Percentiles rank a stretch among this genome's conserved stretches.
These are phyloP conservation scores for Crepidodera aurea DNA, from an alignment of 2,888 invertebrate genomes.

Conservation along the genomic window DNA sequence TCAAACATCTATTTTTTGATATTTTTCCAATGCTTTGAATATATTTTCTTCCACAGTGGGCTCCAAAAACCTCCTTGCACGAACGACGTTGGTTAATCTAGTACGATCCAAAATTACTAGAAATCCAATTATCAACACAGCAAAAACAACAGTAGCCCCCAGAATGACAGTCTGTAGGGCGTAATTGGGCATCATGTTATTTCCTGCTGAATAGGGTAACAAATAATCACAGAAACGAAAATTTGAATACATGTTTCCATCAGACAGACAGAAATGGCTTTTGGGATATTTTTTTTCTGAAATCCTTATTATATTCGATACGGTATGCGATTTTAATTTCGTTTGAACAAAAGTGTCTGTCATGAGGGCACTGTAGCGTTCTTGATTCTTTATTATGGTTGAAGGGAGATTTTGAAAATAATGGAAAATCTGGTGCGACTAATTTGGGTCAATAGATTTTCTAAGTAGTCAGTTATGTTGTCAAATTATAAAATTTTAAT, in stretches of 20 bases:
- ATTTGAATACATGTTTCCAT: slow-evolving; percentile 18
- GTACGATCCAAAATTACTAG: slow-evolving; percentile 47
- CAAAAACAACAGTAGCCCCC: slow-evolving; percentile 47
- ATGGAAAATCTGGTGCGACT: too few species aligned
- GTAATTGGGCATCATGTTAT: slow-evolving; percentile 41
- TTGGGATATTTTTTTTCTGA: not conserved
- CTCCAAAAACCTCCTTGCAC: slow-evolving; percentile 39
- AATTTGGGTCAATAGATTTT: slow-evolving; percentile 1
- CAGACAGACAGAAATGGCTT: too few species aligned
- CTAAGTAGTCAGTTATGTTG: not conserved
- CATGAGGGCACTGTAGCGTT: not conserved
- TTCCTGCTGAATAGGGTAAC: slow-evolving; percentile 26
- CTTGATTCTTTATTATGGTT: not conserved
- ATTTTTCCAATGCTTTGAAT: slow-evolving; percentile 31
- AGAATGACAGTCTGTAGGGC: slow-evolving; percentile 43
- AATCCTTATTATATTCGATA: not conserved
- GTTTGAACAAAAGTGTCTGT: slow-evolving; percentile 5
- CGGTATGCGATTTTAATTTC: not conserved
- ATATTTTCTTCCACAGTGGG: slow-evolving; percentile 29
- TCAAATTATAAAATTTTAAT: too few species aligned
- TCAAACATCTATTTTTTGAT: slow-evolving; percentile 18
- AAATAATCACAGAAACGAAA: slow-evolving; percentile 44
- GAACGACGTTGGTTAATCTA: slow-evolving; percentile 48
- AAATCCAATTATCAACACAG: slow-evolving; percentile 49
- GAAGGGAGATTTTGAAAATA: not conserved